Base-by-base conservation (phyloP, 1,140 invertebrate genomes). In the Calliopsis andreniformis region DNA sequence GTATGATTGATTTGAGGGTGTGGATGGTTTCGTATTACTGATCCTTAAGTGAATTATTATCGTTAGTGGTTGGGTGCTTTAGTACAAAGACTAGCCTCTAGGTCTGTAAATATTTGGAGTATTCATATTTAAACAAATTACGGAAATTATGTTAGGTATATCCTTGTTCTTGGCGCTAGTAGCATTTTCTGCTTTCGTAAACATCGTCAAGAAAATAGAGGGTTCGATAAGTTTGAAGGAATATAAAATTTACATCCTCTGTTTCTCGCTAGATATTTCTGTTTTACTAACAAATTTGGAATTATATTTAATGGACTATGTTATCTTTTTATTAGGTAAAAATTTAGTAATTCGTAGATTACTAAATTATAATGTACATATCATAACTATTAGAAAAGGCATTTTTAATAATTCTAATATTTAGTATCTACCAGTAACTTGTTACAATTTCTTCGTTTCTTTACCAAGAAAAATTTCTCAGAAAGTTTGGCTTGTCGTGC, bases 1-100 rank as follows among this genome's bases (percentile, higher is more conserved):
- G 66, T 47, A 71, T 82, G 79, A 82, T 77, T 75, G 80, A 82
- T 81, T 28, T 16, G 30, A 43, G 51, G 59, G 55, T 56, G 64
- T 69, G 76, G 58, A 64, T 49, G 49, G 42, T 81, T 30, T 66
- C 58, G 47, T 20, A 35, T 81, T 82, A 63, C 80, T 64, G 63
- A 77, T 71, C 32, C 25, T 49, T 18, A 18, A 51, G 56, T 51
- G 69, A 81, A 76, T 69, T 67, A 49, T 75, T 63, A 67, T 45
- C 53, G 6, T 7, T 8, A 25, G 16, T 28, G 30, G 28, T 32
- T 42, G n/a, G 16, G 16, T 70, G 32, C 59, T 69, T 42, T 8
- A 35, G 32, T 10, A 64, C 18, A 32, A 63, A 39, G 35, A 8
- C 51, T 20, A 6, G 32, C 35, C 47, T 56, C 20, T 32, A 23